Evolutionary conservation across 2,888 invertebrate genomes (phyloP).

Genomic region (Mimachlamys varia): DNA sequence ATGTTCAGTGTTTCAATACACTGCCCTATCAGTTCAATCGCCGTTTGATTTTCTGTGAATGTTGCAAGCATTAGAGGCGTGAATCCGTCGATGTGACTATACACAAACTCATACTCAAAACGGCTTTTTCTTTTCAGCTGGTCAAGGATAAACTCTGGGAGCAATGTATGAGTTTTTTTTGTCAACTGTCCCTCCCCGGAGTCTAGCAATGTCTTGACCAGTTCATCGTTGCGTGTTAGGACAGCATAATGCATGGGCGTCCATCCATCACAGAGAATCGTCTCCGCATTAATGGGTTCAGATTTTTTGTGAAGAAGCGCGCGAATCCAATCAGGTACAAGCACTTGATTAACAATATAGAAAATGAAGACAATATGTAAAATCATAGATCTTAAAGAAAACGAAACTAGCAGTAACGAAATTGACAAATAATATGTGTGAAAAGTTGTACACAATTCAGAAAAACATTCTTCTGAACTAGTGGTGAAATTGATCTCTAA

Average conservation of each 20-base stretch:
- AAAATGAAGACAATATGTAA: neutral
- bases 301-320: neutral
- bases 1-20: neutral
- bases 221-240: neutral
- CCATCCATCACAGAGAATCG: neutral
- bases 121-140: neutral
- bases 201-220: neutral
- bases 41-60: neutral
- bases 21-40: neutral
- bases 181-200: neutral
- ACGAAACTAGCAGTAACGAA: neutral
- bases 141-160: neutral
- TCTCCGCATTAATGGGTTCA: neutral
- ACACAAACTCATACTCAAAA: conserved; percentile 2
- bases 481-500: too few relatives aligned
- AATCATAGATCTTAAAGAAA: neutral
- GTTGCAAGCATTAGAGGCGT: conserved; percentile 18
- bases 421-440: too few relatives aligned
- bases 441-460: too few relatives aligned
- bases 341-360: neutral
- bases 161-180: neutral
- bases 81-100: neutral
- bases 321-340: neutral
- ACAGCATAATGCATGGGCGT: neutral
- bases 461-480: too few relatives aligned